These are phyloP conservation scores for Mixornis gularis DNA, from an alignment of 2,113 vertebrate genomes.

Conservation along the genomic window DNA sequence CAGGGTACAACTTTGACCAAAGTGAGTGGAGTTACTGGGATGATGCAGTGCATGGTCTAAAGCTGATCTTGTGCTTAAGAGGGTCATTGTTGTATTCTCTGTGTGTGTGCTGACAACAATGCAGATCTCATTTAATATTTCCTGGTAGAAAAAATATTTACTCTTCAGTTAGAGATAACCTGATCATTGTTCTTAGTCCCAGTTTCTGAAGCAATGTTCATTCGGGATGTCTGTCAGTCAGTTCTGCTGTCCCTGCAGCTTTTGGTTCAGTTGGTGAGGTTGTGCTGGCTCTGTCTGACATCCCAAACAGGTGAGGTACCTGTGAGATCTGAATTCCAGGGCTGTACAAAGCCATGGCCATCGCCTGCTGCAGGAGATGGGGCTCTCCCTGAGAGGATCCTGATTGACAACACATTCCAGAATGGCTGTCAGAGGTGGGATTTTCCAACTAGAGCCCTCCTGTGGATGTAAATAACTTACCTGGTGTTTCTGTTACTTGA, in stretches of 20 bases:
- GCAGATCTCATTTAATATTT: background rate
- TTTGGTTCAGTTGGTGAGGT: background rate
- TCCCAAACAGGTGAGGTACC: background rate
- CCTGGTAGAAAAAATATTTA: background rate
- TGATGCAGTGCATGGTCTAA: background rate
- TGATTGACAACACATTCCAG: fast-evolving
- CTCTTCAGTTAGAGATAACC: background rate
- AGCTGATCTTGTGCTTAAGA: background rate
- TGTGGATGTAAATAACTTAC: background rate
- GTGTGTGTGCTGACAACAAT: background rate
- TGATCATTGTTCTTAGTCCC: background rate
- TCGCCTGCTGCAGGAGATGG: background rate
- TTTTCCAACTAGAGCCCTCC: background rate
- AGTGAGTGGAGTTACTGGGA: background rate
- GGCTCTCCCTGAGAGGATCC: background rate
- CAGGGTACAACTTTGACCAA: background rate
- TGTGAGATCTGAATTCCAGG: background rate
- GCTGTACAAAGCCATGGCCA: background rate
- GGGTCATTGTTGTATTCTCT: background rate
- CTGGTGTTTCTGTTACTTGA: background rate
- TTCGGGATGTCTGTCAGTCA: background rate
- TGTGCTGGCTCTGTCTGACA: background rate
- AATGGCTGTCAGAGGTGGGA: background rate
- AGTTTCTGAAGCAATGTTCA: background rate
- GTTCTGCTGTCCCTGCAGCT: background rate